These are phyloP conservation scores for Otus sunia DNA, from an alignment of 2,113 vertebrate species.

Conservation along the genomic window DNA sequence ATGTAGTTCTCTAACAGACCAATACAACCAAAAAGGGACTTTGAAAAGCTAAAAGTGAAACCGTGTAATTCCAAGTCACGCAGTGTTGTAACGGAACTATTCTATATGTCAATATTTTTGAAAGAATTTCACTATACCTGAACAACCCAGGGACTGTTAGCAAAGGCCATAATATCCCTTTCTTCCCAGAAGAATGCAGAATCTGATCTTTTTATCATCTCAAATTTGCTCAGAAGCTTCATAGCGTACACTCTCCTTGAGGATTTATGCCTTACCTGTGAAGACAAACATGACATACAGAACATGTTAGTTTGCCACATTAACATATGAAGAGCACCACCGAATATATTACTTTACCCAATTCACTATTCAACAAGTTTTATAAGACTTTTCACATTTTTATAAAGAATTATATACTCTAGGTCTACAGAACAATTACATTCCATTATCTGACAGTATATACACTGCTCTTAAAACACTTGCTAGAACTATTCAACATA, in stretches of 20 bases:
- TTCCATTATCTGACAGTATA: neutral
- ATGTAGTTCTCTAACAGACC: neutral
- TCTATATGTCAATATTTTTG: neutral
- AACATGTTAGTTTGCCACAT: neutral
- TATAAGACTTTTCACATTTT: neutral
- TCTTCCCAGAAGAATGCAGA: conserved; percentile 99
- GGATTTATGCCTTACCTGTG: conserved; percentile 94
- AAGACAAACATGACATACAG: neutral
- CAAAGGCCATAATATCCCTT: conserved; percentile 99
- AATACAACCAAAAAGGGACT: neutral
- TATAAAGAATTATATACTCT: neutral
- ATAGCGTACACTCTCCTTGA: conserved; percentile 95
- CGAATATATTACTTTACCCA: neutral
- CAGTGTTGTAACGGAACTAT: neutral
- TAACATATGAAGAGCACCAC: neutral
- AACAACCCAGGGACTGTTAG: conserved; percentile 97
- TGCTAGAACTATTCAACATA: neutral
- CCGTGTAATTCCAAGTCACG: neutral
- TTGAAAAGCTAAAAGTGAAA: neutral
- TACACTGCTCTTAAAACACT: neutral
- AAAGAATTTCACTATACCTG: conserved; percentile 79
- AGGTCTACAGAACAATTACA: neutral
- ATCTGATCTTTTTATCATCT: conserved; percentile 99
- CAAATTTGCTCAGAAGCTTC: conserved; percentile 99
- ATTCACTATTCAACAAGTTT: neutral